phyloP scores from a whole-genome alignment of 1,140 invertebrate genomes.

The Trypoxylus dichotomus region DNA sequence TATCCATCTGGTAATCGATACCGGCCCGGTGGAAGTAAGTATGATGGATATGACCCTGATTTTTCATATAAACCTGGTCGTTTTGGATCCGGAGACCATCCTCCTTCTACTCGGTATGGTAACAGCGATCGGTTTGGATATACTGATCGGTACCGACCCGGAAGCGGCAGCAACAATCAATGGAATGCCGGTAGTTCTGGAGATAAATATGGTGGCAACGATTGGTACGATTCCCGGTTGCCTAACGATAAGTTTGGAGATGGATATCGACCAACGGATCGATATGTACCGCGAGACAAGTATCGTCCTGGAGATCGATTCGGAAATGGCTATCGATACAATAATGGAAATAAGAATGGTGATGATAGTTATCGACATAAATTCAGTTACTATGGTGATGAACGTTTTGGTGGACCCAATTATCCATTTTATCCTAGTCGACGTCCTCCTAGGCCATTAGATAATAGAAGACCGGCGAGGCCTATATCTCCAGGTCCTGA shows the following conservation, averaged over 20 bases:
- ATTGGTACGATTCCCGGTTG: slow-evolving; percentile 31
- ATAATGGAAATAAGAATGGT: slow-evolving; percentile 3
- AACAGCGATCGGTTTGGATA: not conserved
- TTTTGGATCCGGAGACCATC: slow-evolving; percentile 48
- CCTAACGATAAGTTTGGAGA: slow-evolving; percentile 28
- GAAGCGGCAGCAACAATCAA: not conserved
- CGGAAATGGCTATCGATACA: slow-evolving; percentile 28
- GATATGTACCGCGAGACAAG: not conserved
- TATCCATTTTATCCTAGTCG: slow-evolving; percentile 47
- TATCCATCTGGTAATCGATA: slow-evolving; percentile 46
- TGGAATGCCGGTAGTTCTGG: not conserved
- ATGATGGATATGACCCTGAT: not conserved
- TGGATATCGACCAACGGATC: slow-evolving; percentile 16
- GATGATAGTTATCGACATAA: slow-evolving; percentile 32
- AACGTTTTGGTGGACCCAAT: slow-evolving; percentile 45
- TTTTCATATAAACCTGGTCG: slow-evolving; percentile 4
- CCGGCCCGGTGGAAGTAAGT: not conserved
- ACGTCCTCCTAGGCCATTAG: slow-evolving; percentile 39
- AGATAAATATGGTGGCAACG: slow-evolving; percentile 33
- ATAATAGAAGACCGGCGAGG: slow-evolving; percentile 33
- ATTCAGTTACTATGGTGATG: slow-evolving; percentile 45
- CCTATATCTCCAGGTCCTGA: slow-evolving; percentile 51
- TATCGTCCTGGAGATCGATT: slow-evolving; percentile 20
- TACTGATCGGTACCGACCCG: not conserved
- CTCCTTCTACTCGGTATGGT: slow-evolving; percentile 45